Evolutionary conservation across 1,140 invertebrate genomes (phyloP).

Genomic region (Neotoxoptera formosana): DNA sequence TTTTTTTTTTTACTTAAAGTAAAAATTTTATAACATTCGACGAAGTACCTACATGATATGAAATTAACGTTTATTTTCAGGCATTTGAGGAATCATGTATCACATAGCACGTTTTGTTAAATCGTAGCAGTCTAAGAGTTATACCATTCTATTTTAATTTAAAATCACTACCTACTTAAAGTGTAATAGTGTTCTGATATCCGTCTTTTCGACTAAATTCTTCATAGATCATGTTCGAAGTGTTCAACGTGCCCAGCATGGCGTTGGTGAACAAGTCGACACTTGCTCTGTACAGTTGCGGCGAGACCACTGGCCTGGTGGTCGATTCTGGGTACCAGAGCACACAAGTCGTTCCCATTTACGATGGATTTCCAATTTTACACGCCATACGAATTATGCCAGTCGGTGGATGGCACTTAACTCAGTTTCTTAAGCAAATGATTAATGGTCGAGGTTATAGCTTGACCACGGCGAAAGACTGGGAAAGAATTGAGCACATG

Average conservation of each 20-base stretch:
- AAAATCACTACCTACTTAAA: no score
- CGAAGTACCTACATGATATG: background rate
- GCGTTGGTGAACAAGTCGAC: background rate
- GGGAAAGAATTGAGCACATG: background rate
- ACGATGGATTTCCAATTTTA: background rate
- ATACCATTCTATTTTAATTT: no score
- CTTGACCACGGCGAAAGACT: background rate
- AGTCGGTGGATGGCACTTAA: constrained; percentile 32
- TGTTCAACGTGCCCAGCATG: background rate
- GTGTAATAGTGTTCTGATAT: background rate
- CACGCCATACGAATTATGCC: background rate
- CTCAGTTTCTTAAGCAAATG: background rate
- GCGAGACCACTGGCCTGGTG: constrained; percentile 22
- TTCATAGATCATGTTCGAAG: constrained; percentile 47
- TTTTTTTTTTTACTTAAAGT: background rate
- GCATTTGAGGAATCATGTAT: background rate
- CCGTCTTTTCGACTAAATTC: background rate
- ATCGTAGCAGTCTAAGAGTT: background rate
- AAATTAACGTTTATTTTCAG: background rate
- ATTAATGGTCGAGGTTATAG: constrained; percentile 11
- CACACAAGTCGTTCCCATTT: constrained; percentile 18
- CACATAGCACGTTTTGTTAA: no score
- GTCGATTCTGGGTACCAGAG: constrained; percentile 8
- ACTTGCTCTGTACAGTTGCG: background rate
- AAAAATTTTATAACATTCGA: no score